These are phyloP conservation scores for Zaprionus obscuricornis DNA, from an alignment of 2,888 invertebrate species.

Conservation along the genomic window DNA sequence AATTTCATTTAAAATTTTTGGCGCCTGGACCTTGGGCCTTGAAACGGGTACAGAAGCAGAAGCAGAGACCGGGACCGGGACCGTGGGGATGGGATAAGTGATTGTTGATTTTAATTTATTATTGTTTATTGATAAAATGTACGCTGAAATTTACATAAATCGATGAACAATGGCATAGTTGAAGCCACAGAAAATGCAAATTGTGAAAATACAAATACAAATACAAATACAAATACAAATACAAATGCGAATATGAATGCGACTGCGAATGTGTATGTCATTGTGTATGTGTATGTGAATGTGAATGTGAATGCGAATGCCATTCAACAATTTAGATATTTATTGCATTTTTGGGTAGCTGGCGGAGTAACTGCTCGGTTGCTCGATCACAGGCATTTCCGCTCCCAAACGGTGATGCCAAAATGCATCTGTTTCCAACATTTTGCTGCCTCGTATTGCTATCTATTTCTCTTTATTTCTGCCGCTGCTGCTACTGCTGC, in stretches of 20 bases:
- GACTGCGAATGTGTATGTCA: too few species aligned
- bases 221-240: slow-evolving; percentile 22
- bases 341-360: slow-evolving; percentile 57
- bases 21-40: slow-evolving; percentile 7
- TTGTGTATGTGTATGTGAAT: slow-evolving; percentile 6
- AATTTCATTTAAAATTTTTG: slow-evolving; percentile 69
- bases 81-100: slow-evolving; percentile 9
- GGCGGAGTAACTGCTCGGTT: slow-evolving; percentile 11
- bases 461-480: too few species aligned
- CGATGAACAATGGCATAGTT: slow-evolving; percentile 64
- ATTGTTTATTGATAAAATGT: slow-evolving; percentile 77
- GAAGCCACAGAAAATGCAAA: slow-evolving; percentile 6
- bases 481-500: neutral
- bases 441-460: slow-evolving; percentile 34
- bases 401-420: slow-evolving; percentile 33
- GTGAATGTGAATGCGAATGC: too few species aligned
- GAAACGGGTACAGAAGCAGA: neutral
- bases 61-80: neutral
- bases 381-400: slow-evolving; percentile 39
- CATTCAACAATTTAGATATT: slow-evolving; percentile 61
- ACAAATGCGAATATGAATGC: slow-evolving; percentile 3
- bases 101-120: slow-evolving; percentile 75
- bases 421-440: slow-evolving; percentile 43
- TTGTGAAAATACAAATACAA: neutral
- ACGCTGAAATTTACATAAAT: slow-evolving; percentile 68